A percentile compares a stretch with the other conserved stretches of the same genome.
These are phyloP conservation scores for Xanthorhoe spadicearia DNA, from an alignment of 2,888 invertebrate genomes.

Conservation along the genomic window DNA sequence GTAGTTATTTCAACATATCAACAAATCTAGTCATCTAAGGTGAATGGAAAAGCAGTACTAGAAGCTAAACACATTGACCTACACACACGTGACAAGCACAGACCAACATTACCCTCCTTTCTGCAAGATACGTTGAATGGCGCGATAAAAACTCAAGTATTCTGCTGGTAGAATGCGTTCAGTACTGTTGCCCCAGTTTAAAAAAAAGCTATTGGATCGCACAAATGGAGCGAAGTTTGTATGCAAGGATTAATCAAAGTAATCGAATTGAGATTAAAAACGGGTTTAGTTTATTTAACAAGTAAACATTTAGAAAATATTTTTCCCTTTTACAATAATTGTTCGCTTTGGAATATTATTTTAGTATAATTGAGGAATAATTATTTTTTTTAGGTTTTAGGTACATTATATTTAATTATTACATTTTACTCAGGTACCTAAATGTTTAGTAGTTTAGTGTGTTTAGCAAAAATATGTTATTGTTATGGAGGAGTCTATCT, in stretches of 20 bases:
- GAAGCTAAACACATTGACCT: constrained; percentile 11
- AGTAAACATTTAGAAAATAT: background rate
- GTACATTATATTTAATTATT: too few relatives aligned
- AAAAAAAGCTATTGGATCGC: constrained; percentile 29
- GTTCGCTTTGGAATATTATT: background rate
- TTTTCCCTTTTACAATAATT: background rate
- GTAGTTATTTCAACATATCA: background rate
- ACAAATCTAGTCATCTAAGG: background rate
- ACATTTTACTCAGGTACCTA: too few relatives aligned
- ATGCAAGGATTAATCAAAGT: constrained; percentile 17
- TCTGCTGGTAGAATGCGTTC: constrained; percentile 23
- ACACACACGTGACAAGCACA: constrained; percentile 31
- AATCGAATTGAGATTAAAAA: constrained; percentile 12
- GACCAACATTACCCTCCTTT: constrained; percentile 32
- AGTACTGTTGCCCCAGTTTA: constrained; percentile 19
- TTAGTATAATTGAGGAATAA: too few relatives aligned
- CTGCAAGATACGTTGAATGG: constrained; percentile 21
- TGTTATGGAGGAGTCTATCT: too few relatives aligned
- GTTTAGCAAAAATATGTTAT: too few relatives aligned
- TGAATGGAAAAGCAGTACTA: constrained; percentile 9
- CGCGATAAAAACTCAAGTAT: constrained; percentile 29
- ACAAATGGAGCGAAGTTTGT: constrained; percentile 17
- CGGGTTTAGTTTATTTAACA: background rate
- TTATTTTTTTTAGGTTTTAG: too few relatives aligned
- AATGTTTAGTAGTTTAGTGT: too few relatives aligned